Percentiles rank a stretch among this genome's conserved stretches.
These are phyloP conservation scores for Donacobius atricapilla DNA, from an alignment of 2,113 vertebrate species.

Conservation along the genomic window DNA sequence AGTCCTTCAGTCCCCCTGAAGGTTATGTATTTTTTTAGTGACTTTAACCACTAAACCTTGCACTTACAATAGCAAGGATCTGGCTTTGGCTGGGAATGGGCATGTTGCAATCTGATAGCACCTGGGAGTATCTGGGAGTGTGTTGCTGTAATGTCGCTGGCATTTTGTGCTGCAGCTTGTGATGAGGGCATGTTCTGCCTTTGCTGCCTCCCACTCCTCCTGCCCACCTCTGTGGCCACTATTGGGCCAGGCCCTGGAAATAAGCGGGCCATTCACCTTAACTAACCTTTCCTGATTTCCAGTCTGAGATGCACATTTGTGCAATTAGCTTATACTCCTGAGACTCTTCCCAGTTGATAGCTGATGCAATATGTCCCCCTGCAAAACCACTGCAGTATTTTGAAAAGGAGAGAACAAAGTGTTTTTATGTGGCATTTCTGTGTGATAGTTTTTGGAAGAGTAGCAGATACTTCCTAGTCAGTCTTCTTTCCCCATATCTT, in stretches of 20 bases:
- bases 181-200: not conserved
- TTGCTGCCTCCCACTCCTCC: not conserved
- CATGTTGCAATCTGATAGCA: not conserved
- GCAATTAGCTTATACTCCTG: not conserved
- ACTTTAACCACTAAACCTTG: not conserved
- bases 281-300: not conserved
- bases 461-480: not conserved
- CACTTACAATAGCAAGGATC: not conserved
- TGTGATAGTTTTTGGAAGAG: not conserved
- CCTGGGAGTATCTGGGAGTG: not conserved
- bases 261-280: not conserved
- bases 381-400: not conserved
- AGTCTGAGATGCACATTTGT: not conserved
- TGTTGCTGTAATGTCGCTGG: not conserved
- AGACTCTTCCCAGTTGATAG: not conserved
- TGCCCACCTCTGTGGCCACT: not conserved
- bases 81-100: not conserved
- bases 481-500: not conserved
- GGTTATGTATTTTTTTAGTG: not conserved
- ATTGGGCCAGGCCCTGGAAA: not conserved
- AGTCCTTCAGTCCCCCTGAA: not conserved
- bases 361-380: not conserved
- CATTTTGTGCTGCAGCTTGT: not conserved
- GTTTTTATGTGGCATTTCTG: not conserved
- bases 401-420: not conserved